Evolutionary conservation across 2,113 vertebrate genomes (phyloP), one percentile per base, ranked within the genome.

Genomic region (Paramisgurnus dabryanus): DNA sequence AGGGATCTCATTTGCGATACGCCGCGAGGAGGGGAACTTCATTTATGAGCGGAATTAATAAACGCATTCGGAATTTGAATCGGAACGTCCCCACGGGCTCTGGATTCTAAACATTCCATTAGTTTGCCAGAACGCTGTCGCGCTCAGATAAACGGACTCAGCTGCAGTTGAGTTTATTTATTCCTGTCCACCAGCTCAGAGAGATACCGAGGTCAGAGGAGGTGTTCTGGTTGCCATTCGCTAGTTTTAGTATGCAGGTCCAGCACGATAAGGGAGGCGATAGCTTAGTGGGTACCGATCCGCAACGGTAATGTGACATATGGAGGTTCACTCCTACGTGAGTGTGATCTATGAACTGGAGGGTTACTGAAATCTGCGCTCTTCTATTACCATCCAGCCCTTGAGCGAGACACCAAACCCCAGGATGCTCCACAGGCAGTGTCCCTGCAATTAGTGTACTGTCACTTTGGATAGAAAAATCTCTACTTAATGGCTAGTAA

Each of bases 1-100:
- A 84, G 80, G 80, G 83, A 84, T 84, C 83, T 80, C 78, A 82
- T 82, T 84, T 82, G 80, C 45, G 76, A 68, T 27, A 68, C 3
- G 76, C 80, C 67, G 65, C 50, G 4, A 81, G 83, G 76, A 85
- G 66, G 66, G 78, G 77, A 76, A 85, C 71, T 80, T 81, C 71
- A 71, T 76, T 82, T 82, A 82, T 85, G 77, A 82, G 79, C 83
- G 75, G 81, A 85, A 82, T 85, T 82, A 85, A 85, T 82, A 82
- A 76, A 77, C 66, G 76, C 74, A 45, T 81, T 79, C 65, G 58
- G 67, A 79, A 79, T 76, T 73, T 79, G 76, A 85, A 85, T 82
- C 69, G 74, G 80, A 78, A 82, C 83, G 57, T 69, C 70, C 83
- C 34, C 57, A 55, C 45, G 43, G 83, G 70, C 71, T 66, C 65